These are phyloP conservation scores for Heloderma charlesbogerti DNA, from an alignment of 2,113 vertebrate species.

Conservation along the genomic window DNA sequence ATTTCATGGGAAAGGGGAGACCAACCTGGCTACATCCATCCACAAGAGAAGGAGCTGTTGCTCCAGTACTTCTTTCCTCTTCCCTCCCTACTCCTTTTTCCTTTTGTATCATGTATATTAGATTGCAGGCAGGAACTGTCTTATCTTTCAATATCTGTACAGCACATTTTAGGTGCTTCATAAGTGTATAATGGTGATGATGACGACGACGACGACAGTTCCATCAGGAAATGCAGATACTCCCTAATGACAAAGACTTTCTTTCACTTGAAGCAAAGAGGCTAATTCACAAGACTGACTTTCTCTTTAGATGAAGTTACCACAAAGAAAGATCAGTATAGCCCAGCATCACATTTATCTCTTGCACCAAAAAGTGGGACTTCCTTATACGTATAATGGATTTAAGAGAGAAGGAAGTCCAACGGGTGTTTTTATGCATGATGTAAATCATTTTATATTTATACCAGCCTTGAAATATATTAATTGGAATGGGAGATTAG, in stretches of 20 bases:
- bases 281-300: neutral
- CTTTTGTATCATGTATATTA: neutral
- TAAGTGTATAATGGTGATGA: neutral
- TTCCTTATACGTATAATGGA: neutral
- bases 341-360: neutral
- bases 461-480: constrained; percentile 54
- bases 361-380: neutral
- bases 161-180: neutral
- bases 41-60: neutral
- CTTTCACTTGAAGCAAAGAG: neutral
- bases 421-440: constrained; percentile 6
- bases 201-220: neutral
- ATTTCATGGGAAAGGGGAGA: neutral
- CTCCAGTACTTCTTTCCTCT: neutral
- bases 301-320: neutral
- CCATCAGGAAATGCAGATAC: neutral
- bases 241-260: neutral
- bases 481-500: constrained; percentile 51
- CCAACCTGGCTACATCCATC: neutral
- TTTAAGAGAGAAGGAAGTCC: constrained; percentile 16
- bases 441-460: constrained; percentile 15
- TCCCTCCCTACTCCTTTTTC: neutral
- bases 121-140: neutral
- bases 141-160: neutral
- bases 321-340: neutral